Evolutionary conservation across 2,797 vertebrate species (phyloP), one percentile per base, ranked within the genome.

Genomic region (Rhinophrynus dorsalis): DNA sequence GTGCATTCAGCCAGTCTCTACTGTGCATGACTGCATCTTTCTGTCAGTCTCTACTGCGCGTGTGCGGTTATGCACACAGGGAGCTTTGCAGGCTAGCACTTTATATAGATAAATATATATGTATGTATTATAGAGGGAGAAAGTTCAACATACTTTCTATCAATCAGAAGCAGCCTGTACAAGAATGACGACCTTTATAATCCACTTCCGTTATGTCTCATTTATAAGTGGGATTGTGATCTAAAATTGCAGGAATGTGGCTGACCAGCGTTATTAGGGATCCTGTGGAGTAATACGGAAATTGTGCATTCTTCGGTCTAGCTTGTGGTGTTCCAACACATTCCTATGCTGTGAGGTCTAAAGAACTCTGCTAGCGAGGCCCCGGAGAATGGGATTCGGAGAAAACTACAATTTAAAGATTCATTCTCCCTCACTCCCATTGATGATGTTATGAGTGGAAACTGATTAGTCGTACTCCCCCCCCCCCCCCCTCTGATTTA

Each of bases 321-420:
- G 82, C 89, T 83, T 91, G 90, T 83, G 90, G 92, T 90, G 84
- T 87, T 91, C 93, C 92, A 92, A 89, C 83, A 83, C 94, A 96
- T 97, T 98, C 96, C 93, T 85, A 86, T 84, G 80, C 80, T 81
- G 86, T 97, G 94, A 97, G 92, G 90, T 95, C 89, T 88, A 92
- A 90, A 82, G 77, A 76, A 73, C 62, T 82, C 76, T 55, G 79
- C 77, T n/a, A n/a, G n/a, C n/a, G 33, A 13, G 30, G 13, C 38
- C 8, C 57, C 7, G 12, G 55, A 68, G 66, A 42, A 40, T 20
- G 33, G n/a, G 30, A 54, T 12, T 38, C 47, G 26, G 27, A 69
- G 23, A 55, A 51, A n/a, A 47, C 6, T n/a, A 15, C 24, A 10
- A 30, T 1, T 8, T 18, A 13, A 63, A 37, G 11, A 38, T 40